These are phyloP conservation scores for Phaonia tiefii DNA, from an alignment of 2,888 invertebrate species.

Conservation along the genomic window DNA sequence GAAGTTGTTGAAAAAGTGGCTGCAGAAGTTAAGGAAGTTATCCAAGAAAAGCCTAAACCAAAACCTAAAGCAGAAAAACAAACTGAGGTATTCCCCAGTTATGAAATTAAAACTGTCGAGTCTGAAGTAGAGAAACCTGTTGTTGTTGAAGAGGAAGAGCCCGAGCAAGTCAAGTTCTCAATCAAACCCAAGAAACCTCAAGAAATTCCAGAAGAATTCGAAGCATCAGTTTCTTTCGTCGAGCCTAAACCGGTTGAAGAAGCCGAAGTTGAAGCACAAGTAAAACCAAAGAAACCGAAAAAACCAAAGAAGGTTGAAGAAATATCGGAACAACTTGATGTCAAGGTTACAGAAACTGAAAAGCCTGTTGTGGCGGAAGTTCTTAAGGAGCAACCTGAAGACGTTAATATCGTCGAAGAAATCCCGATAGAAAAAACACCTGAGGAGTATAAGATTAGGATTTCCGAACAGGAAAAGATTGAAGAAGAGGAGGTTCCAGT, in stretches of 20 bases:
- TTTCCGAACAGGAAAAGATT: constrained; percentile 68
- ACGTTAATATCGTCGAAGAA: constrained; percentile 60
- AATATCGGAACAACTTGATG: constrained; percentile 71
- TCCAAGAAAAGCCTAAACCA: constrained; percentile 61
- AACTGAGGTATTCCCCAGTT: constrained; percentile 68
- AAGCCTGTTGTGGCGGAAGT: constrained; percentile 73
- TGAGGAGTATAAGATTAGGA: constrained; percentile 71
- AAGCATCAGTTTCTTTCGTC: constrained; percentile 73
- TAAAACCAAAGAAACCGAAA: constrained; percentile 72
- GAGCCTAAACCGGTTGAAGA: constrained; percentile 73
- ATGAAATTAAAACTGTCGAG: constrained; percentile 74
- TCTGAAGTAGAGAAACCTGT: constrained; percentile 70
- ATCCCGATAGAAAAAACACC: constrained; percentile 67
- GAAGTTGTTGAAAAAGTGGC: constrained; percentile 70
- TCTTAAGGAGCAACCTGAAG: constrained; percentile 58
- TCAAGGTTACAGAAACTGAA: constrained; percentile 74
- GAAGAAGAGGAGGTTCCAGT: constrained; percentile 66
- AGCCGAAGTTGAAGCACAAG: constrained; percentile 71
- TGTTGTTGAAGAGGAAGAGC: constrained; percentile 67
- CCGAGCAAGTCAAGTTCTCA: constrained; percentile 65
- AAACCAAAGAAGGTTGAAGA: constrained; percentile 72
- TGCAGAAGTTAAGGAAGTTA: constrained; percentile 69
- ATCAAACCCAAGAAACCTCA: constrained; percentile 61
- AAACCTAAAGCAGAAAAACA: constrained; percentile 67
- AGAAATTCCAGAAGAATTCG: constrained; percentile 72